phyloP scores from a whole-genome alignment of 2,888 invertebrate species.

The Drosophila mulleri region DNA sequence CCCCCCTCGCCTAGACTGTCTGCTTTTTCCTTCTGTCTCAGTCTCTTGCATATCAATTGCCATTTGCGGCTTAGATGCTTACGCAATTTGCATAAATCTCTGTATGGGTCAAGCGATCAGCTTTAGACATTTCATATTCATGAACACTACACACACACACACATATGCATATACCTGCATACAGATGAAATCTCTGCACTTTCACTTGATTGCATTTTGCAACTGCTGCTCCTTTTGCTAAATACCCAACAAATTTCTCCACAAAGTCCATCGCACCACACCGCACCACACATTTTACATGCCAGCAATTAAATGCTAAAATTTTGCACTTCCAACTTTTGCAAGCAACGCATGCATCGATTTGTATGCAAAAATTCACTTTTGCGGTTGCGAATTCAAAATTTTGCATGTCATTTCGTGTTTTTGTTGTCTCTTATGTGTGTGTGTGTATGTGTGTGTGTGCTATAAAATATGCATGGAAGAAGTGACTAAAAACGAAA shows the following conservation, averaged over 20 bases:
- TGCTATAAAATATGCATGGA: constrained; percentile 54
- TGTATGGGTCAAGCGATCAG: constrained; percentile 32
- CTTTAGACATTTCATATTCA: constrained; percentile 39
- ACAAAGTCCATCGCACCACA: not conserved
- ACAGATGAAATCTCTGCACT: constrained; percentile 50
- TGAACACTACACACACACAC: not conserved
- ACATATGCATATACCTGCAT: not conserved
- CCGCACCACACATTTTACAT: constrained; percentile 21
- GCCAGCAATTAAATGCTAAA: constrained; percentile 65
- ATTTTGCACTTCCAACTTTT: constrained; percentile 51
- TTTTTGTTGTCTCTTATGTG: constrained; percentile 26
- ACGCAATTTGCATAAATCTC: constrained; percentile 66
- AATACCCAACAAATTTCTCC: constrained; percentile 33
- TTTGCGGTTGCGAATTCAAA: constrained; percentile 47
- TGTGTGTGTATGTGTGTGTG: constrained; percentile 13
- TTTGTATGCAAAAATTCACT: constrained; percentile 57
- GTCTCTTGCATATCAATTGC: constrained; percentile 25
- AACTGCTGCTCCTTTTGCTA: constrained; percentile 23
- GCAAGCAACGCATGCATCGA: constrained; percentile 36
- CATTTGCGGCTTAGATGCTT: constrained; percentile 56
- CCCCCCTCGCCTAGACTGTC: not conserved
- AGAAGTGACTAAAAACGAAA: constrained; percentile 34
- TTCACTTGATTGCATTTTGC: constrained; percentile 64
- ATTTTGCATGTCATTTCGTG: constrained; percentile 58
- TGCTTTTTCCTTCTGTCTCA: constrained; percentile 3